Evolutionary conservation across 2,797 vertebrate genomes (phyloP).

Genomic region (Cetoscarus ocellatus): DNA sequence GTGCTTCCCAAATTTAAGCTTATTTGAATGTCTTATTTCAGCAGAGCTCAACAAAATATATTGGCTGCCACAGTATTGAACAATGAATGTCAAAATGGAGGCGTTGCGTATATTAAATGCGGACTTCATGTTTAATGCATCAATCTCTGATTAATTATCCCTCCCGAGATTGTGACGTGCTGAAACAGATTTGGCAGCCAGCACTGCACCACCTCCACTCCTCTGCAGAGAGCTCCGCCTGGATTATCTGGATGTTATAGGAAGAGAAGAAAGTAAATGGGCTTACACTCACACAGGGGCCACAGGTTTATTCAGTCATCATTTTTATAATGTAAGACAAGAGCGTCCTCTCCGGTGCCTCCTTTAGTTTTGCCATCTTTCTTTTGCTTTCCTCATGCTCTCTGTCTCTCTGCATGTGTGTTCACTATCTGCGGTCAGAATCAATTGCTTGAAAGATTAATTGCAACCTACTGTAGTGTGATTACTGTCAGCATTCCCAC

Average conservation of each 20-base stretch:
- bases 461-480: conserved; percentile 70
- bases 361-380: conserved; percentile 50
- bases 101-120: conserved; percentile 52
- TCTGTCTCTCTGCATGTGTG: conserved; percentile 15
- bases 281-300: conserved; percentile 33
- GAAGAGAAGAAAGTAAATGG: conserved; percentile 58
- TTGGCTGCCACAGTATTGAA: conserved; percentile 57
- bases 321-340: conserved; percentile 38
- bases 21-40: conserved; percentile 67
- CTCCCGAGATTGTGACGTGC: conserved; percentile 61
- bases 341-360: conserved; percentile 35
- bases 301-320: conserved; percentile 44
- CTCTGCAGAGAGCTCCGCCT: conserved; percentile 10
- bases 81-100: conserved; percentile 63
- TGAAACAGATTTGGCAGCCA: conserved; percentile 63
- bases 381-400: conserved; percentile 14
- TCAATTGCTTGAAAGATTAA: conserved; percentile 80
- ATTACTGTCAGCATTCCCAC: conserved; percentile 66
- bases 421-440: conserved; percentile 42
- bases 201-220: conserved; percentile 28
- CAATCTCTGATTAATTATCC: conserved; percentile 77
- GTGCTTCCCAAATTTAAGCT: conserved; percentile 46
- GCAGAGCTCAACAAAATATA: conserved; percentile 59
- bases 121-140: conserved; percentile 77
- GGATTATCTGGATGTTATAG: conserved; percentile 26